A percentile compares a stretch with the other conserved stretches of the same genome.
These are phyloP conservation scores for Zoanthus sansibaricus DNA, from an alignment of 92 coral and sea anemone species.

Conservation along the genomic window DNA sequence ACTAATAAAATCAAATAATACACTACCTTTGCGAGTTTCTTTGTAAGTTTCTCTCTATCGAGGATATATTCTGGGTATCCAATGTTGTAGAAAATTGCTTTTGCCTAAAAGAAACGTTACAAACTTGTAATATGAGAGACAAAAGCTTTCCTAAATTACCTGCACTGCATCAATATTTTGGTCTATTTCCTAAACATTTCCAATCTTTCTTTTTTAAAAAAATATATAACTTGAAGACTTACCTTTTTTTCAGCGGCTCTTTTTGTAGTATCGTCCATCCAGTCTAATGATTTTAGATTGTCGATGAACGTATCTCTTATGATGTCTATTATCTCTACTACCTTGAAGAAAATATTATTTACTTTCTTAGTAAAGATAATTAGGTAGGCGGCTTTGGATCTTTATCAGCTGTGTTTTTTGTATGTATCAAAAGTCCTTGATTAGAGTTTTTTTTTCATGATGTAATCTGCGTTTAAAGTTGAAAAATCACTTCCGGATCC, in stretches of 20 bases:
- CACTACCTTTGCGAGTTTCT: conserved; percentile 16
- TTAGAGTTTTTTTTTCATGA: no score
- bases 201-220: neutral
- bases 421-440: no score
- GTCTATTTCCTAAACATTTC: neutral
- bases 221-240: neutral
- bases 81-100: conserved; percentile 15
- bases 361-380: neutral
- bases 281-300: conserved; percentile 11
- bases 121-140: neutral
- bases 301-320: conserved; percentile 30
- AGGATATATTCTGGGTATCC: conserved; percentile 42
- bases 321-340: conserved; percentile 32
- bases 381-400: no score
- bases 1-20: neutral
- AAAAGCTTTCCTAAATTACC: neutral
- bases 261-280: conserved; percentile 40
- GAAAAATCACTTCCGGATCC: no score
- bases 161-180: neutral
- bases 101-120: conserved; percentile 19
- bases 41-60: conserved; percentile 22
- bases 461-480: no score
- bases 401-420: no score
- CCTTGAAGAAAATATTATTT: neutral
- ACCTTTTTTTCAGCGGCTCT: conserved; percentile 35